A percentile compares a stretch with the other conserved stretches of the same genome.
These are phyloP conservation scores for Caranx melampygus DNA, from an alignment of 2,113 vertebrate species.

Conservation along the genomic window DNA sequence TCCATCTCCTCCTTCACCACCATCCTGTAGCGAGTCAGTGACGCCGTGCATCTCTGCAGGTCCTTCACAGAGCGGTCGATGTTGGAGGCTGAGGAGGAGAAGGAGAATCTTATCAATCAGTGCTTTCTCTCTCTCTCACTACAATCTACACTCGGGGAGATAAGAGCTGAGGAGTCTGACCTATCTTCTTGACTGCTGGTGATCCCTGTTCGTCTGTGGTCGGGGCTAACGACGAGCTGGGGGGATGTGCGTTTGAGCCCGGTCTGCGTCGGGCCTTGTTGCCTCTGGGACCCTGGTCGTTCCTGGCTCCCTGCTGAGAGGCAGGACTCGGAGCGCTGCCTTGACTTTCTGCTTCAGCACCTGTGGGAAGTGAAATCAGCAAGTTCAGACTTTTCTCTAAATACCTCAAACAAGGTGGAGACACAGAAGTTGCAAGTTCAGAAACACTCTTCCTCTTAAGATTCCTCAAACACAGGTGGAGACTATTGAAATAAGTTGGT, in stretches of 20 bases:
- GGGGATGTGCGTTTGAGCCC: slow-evolving; percentile 70
- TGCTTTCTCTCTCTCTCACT: not conserved
- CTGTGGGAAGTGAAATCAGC: slow-evolving; percentile 65
- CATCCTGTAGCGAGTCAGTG: slow-evolving; percentile 93
- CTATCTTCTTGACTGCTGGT: slow-evolving; percentile 86
- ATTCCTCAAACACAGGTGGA: too few species aligned
- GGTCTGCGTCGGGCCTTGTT: slow-evolving; percentile 82
- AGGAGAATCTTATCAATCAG: too few species aligned
- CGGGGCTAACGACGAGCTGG: slow-evolving; percentile 57
- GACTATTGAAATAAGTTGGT: too few species aligned
- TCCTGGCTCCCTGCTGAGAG: slow-evolving; percentile 67
- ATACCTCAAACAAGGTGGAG: too few species aligned
- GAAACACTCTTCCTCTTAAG: too few species aligned
- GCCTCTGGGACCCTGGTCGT: slow-evolving; percentile 76
- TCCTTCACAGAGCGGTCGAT: slow-evolving; percentile 97
- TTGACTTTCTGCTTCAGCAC: slow-evolving; percentile 82
- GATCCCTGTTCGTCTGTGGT: slow-evolving; percentile 79
- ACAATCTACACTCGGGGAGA: not conserved
- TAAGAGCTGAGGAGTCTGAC: slow-evolving; percentile 74
- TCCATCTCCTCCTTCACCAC: slow-evolving; percentile 97
- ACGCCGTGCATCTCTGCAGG: slow-evolving; percentile 94
- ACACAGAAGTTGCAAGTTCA: too few species aligned
- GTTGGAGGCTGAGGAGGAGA: slow-evolving; percentile 87
- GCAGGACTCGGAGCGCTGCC: slow-evolving; percentile 80
- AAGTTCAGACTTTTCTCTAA: not conserved